A percentile compares a stretch with the other conserved stretches of the same genome.
phyloP scores from a whole-genome alignment of 1,140 invertebrate genomes.

The Drosophila baimaii region DNA sequence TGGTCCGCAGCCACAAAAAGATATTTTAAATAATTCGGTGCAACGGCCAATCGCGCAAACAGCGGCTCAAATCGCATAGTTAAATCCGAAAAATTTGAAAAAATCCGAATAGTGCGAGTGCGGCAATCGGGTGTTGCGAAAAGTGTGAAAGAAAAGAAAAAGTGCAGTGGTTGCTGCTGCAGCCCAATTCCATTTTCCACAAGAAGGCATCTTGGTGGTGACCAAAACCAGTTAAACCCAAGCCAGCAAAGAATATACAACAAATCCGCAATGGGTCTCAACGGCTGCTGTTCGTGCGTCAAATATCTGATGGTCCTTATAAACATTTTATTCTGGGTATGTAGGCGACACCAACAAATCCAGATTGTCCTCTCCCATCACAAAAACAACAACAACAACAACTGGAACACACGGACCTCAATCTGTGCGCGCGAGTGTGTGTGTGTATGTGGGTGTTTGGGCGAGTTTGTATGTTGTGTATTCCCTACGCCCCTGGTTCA shows the following conservation, averaged over 20 bases:
- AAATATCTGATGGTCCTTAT: constrained; percentile 89
- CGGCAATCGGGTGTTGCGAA: not conserved
- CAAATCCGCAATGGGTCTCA: constrained; percentile 86
- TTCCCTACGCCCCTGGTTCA: constrained; percentile 59
- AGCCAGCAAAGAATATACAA: constrained; percentile 35
- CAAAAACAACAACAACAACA: constrained; percentile 59
- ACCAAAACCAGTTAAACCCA: constrained; percentile 53
- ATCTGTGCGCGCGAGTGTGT: constrained; percentile 1
- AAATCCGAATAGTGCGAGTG: constrained; percentile 5
- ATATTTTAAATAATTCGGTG: constrained; percentile 67
- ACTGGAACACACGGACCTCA: constrained; percentile 62
- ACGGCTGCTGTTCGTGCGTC: constrained; percentile 88
- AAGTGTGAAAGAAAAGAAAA: constrained; percentile 21
- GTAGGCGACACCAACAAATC: constrained; percentile 72
- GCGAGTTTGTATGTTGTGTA: constrained; percentile 44
- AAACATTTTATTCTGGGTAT: constrained; percentile 90
- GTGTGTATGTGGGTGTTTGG: constrained; percentile 35
- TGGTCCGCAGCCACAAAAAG: too few relatives aligned
- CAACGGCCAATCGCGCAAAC: constrained; percentile 53
- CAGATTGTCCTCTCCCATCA: constrained; percentile 27
- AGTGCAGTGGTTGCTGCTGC: constrained; percentile 38
- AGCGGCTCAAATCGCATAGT: constrained; percentile 37
- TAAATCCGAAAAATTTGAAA: constrained; percentile 6
- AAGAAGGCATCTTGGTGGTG: constrained; percentile 50
- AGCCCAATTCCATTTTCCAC: constrained; percentile 31